Evolutionary conservation across 2,888 invertebrate genomes (phyloP).

Genomic region (Cabera pusaria): DNA sequence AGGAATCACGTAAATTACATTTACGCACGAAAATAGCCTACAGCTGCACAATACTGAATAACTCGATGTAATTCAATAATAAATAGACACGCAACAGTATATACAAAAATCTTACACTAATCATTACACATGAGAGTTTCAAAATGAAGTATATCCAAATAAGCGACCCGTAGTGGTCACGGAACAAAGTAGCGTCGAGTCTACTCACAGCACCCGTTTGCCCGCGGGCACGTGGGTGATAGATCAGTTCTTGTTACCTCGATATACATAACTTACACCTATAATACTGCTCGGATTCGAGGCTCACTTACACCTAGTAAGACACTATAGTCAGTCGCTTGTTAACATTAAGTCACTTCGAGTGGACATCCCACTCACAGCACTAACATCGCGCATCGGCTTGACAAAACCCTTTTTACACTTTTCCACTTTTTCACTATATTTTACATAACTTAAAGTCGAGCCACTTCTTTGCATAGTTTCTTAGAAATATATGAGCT

Average conservation of each 20-base stretch:
- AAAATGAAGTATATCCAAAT: conserved; percentile 29
- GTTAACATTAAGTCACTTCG: conserved; percentile 27
- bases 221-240: conserved; percentile 56
- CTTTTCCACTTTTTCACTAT: too few species aligned
- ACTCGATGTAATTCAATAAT: conserved; percentile 37
- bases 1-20: conserved; percentile 67
- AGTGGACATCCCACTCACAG: too few species aligned
- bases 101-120: conserved; percentile 19
- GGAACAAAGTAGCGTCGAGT: conserved; percentile 47
- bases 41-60: conserved; percentile 51
- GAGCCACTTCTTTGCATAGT: neutral
- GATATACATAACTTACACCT: conserved; percentile 41
- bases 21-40: conserved; percentile 47
- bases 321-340: conserved; percentile 40
- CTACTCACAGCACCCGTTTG: conserved; percentile 72
- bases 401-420: too few species aligned
- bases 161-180: conserved; percentile 52
- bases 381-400: conserved; percentile 11
- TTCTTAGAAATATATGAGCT: neutral
- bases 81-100: conserved; percentile 20
- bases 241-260: conserved; percentile 55
- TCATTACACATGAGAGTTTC: conserved; percentile 11
- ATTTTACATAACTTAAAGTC: too few species aligned
- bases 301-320: conserved; percentile 35
- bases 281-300: conserved; percentile 71